Evolutionary conservation across 2,888 invertebrate genomes (phyloP).

Genomic region (Chesias legatella): DNA sequence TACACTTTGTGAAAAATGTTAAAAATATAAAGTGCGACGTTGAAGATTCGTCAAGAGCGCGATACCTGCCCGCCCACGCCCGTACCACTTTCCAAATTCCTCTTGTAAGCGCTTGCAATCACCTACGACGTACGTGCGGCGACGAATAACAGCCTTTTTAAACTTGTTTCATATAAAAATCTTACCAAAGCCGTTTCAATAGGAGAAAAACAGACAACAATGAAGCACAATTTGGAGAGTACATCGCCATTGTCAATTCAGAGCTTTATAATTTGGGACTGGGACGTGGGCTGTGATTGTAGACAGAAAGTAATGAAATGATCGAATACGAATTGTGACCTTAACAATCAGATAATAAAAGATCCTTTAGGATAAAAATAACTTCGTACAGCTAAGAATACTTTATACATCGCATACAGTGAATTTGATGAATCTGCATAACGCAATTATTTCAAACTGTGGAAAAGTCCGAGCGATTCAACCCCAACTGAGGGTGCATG

Average conservation of each 20-base stretch:
- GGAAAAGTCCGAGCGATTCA: constrained; percentile 41
- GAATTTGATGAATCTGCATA: neutral
- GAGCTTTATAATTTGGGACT: constrained; percentile 24
- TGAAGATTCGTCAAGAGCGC: constrained; percentile 71
- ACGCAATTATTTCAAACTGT: constrained; percentile 35
- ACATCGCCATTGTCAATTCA: constrained; percentile 18
- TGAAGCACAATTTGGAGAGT: constrained; percentile 29
- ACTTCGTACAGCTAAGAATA: neutral
- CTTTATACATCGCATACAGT: neutral
- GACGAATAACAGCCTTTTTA: constrained; percentile 47
- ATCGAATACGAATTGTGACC: constrained; percentile 7
- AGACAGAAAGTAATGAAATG: constrained; percentile 14
- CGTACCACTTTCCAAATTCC: constrained; percentile 79
- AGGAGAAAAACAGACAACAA: constrained; percentile 23
- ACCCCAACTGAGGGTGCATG: constrained; percentile 54
- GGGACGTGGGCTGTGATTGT: constrained; percentile 17
- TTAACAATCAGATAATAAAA: neutral
- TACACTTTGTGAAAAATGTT: constrained; percentile 59
- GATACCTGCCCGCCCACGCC: constrained; percentile 75
- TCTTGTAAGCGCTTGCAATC: constrained; percentile 73
- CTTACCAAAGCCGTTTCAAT: constrained; percentile 31
- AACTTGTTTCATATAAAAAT: constrained; percentile 44
- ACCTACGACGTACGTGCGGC: constrained; percentile 60
- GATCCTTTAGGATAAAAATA: too few species aligned
- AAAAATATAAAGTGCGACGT: constrained; percentile 69